Evolutionary conservation across 2,113 vertebrate genomes (phyloP).

Genomic region (Pelvicachromis taeniatus): DNA sequence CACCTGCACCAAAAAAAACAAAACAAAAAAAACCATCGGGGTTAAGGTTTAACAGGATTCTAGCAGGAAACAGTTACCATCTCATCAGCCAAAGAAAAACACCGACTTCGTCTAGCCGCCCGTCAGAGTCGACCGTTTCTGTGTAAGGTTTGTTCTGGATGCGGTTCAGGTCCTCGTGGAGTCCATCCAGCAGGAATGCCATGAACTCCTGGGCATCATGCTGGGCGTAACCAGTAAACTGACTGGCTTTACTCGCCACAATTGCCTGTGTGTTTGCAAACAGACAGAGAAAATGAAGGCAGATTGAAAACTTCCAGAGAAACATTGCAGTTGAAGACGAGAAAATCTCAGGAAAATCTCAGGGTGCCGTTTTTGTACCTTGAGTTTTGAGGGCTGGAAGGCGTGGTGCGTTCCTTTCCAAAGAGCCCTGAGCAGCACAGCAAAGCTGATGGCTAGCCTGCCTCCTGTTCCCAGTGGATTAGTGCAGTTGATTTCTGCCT

Average conservation of each 20-base stretch:
- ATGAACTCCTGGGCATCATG: constrained; percentile 99
- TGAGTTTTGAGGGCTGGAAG: constrained; percentile 96
- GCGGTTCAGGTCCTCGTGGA: constrained; percentile 97
- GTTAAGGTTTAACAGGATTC: not conserved
- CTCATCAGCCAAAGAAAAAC: not conserved
- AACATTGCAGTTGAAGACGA: not conserved
- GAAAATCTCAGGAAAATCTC: not conserved
- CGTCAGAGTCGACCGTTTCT: constrained; percentile 93
- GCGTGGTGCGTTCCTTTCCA: constrained; percentile 98
- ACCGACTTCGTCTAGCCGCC: constrained; percentile 88
- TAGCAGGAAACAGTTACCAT: not conserved
- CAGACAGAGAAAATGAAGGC: not conserved
- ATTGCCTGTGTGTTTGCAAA: constrained; percentile 77
- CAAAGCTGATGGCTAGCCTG: constrained; percentile 91
- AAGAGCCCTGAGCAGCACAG: constrained; percentile 87
- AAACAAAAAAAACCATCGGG: not conserved
- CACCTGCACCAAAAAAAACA: constrained; percentile 70
- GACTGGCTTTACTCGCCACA: constrained; percentile 96
- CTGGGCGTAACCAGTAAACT: constrained; percentile 97
- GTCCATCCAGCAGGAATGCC: constrained; percentile 94
- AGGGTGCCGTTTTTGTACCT: constrained; percentile 72
- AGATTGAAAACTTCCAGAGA: not conserved
- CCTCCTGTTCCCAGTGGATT: constrained; percentile 94
- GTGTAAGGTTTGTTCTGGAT: constrained; percentile 99
- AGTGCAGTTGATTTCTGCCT: constrained; percentile 93